These are phyloP conservation scores for Ataeniobius toweri DNA, from an alignment of 2,797 vertebrate genomes.

Conservation along the genomic window DNA sequence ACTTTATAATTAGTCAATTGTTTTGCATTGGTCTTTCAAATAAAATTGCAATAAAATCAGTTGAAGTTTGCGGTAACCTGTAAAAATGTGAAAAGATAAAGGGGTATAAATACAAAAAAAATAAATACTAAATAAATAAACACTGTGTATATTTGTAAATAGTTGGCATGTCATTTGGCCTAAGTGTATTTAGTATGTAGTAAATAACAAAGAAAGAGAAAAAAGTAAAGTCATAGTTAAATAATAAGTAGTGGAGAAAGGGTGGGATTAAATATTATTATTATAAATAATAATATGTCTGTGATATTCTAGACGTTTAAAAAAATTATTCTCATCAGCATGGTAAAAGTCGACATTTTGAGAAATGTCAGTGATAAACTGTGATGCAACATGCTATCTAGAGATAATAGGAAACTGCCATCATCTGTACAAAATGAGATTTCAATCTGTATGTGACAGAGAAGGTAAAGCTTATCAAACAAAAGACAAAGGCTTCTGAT, in stretches of 20 bases:
- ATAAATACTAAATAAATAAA: neutral
- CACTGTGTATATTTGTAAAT: neutral
- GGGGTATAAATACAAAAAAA: neutral
- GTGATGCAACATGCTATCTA: conserved; percentile 61
- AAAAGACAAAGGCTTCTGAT: conserved; percentile 43
- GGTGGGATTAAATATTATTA: neutral
- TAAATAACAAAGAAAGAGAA: neutral
- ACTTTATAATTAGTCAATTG: neutral
- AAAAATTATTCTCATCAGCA: neutral
- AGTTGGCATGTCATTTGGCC: neutral
- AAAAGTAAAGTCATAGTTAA: neutral
- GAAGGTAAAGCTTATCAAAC: conserved; percentile 44
- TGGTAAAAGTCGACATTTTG: conserved; percentile 65
- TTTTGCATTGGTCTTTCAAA: neutral
- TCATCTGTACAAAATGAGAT: conserved; percentile 46
- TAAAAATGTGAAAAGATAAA: neutral
- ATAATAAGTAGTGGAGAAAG: neutral
- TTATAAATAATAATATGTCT: too few relatives aligned
- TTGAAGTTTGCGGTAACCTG: neutral
- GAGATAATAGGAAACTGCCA: conserved; percentile 40
- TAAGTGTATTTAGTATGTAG: neutral
- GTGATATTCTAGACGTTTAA: neutral
- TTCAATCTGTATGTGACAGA: conserved; percentile 46
- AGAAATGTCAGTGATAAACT: conserved; percentile 74
- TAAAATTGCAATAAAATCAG: neutral